Evolutionary conservation across 2,113 vertebrate species (phyloP), one percentile per base, ranked within the genome.

Genomic region (Elanoides forficatus): DNA sequence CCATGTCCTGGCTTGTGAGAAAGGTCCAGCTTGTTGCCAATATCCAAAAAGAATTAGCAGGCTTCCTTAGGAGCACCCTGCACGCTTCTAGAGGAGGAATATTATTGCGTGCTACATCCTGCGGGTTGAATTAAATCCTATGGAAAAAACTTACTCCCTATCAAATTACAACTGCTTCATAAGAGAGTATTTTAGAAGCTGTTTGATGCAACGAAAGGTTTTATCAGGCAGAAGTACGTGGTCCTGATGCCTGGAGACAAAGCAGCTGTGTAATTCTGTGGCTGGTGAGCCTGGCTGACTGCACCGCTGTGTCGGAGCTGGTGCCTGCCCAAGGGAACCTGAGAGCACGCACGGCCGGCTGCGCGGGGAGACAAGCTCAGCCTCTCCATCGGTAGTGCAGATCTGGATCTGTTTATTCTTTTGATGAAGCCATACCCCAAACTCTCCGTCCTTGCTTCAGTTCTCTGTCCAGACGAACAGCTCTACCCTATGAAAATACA

Each of bases 241-340:
- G 19, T 36, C n/a, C 47, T 63, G 65, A 32, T 63, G 32, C n/a
- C 30, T 2, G 2, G 60, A 62, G 40, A n/a, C 43, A 67, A 59
- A 6, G 48, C 21, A 26, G 19, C 40, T 53, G 43, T 29, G 43
- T 38, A 58, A 27, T 67, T 62, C 63, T n/a, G 74, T 0, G 6
- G 11, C 27, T 70, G 38, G 29, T 42, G 68, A 89, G 38, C 68
- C 45, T 1, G 13, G n/a, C 48, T 74, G 65, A 11, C 34, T 21
- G 52, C 75, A 23, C 10, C 0, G 0, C 40, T 22, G 26, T 34
- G 29, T 13, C 3, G 0, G 56, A 81, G 42, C 55, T 32, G 60
- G 26, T 63, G 68, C 21, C 15, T 9, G 55, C n/a, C 13, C 25
- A 4, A 4, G 42, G 55, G 42, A 55, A 38, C 30, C 50, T 43